phyloP scores from a whole-genome alignment of 2,888 invertebrate genomes.

The Microplitis manilae region DNA sequence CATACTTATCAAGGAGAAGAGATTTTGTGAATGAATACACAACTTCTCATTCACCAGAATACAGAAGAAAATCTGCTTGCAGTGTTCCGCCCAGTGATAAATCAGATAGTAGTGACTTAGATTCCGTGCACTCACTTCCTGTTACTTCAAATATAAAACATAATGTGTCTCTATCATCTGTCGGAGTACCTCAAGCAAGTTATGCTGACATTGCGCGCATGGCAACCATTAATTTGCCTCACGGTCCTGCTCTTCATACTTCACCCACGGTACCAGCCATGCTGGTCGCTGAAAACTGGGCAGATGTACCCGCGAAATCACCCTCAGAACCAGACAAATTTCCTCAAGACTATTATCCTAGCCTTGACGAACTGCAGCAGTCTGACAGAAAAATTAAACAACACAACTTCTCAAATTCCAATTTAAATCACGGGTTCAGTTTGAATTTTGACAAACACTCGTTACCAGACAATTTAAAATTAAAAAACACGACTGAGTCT shows the following conservation, averaged over 20 bases:
- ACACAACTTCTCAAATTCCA: slow-evolving; percentile 63
- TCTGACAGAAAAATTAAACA: slow-evolving; percentile 63
- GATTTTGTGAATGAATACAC: slow-evolving; percentile 66
- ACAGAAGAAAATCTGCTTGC: slow-evolving; percentile 80
- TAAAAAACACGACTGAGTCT: slow-evolving; percentile 59
- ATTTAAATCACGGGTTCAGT: slow-evolving; percentile 58
- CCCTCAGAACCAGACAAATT: slow-evolving; percentile 65
- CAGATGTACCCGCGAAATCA: slow-evolving; percentile 61
- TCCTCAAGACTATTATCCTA: slow-evolving; percentile 68
- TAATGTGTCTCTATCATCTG: slow-evolving; percentile 65
- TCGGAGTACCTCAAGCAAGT: slow-evolving; percentile 76
- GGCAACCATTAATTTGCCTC: slow-evolving; percentile 67
- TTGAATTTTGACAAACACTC: slow-evolving; percentile 65
- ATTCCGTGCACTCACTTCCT: slow-evolving; percentile 89
- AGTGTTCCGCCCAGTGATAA: slow-evolving; percentile 86
- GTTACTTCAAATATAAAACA: slow-evolving; percentile 73
- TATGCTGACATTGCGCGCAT: slow-evolving; percentile 88
- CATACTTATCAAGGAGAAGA: slow-evolving; percentile 64
- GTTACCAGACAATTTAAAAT: slow-evolving; percentile 61
- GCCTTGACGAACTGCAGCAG: slow-evolving; percentile 67
- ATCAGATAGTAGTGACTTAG: slow-evolving; percentile 87
- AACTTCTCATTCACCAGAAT: slow-evolving; percentile 67
- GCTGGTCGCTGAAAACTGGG: slow-evolving; percentile 61
- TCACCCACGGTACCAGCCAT: slow-evolving; percentile 62
- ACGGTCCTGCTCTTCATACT: slow-evolving; percentile 62